Conservation (phyloP, 2,888 invertebrate genomes). For the Papilio elwesi region DNA sequence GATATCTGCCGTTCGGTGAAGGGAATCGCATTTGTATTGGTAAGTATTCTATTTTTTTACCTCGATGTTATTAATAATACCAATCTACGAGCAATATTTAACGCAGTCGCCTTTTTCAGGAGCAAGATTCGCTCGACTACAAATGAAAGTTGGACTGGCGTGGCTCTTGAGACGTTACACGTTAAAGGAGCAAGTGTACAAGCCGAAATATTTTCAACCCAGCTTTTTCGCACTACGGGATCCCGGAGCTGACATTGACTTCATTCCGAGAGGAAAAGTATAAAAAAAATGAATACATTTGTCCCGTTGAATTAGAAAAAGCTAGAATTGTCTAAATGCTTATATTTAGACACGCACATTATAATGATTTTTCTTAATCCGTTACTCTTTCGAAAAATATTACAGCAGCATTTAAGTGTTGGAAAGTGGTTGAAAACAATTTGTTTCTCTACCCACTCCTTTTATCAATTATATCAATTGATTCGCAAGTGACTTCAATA, state of each 20-base stretch:
- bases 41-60: slow-evolving; percentile 49
- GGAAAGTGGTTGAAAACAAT: no score
- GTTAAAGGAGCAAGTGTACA: slow-evolving; percentile 50
- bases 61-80: neutral
- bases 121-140: slow-evolving; percentile 59
- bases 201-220: slow-evolving; percentile 52
- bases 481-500: no score
- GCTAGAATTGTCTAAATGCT: neutral
- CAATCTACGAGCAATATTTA: neutral
- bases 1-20: slow-evolving; percentile 78
- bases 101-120: slow-evolving; percentile 51
- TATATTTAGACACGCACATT: no score
- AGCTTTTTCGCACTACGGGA: slow-evolving; percentile 59
- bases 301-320: neutral
- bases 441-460: no score
- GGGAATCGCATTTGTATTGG: slow-evolving; percentile 80
- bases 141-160: slow-evolving; percentile 56
- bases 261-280: slow-evolving; percentile 41
- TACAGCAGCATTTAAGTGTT: no score
- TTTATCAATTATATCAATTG: no score
- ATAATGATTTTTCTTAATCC: no score
- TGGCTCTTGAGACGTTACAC: slow-evolving; percentile 58
- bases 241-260: slow-evolving; percentile 46
- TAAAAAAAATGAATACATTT: neutral
- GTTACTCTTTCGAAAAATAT: no score